A percentile compares a stretch with the other conserved stretches of the same genome.
Evolutionary conservation across 2,888 invertebrate genomes (phyloP).

Genomic region (Aquatica leii): DNA sequence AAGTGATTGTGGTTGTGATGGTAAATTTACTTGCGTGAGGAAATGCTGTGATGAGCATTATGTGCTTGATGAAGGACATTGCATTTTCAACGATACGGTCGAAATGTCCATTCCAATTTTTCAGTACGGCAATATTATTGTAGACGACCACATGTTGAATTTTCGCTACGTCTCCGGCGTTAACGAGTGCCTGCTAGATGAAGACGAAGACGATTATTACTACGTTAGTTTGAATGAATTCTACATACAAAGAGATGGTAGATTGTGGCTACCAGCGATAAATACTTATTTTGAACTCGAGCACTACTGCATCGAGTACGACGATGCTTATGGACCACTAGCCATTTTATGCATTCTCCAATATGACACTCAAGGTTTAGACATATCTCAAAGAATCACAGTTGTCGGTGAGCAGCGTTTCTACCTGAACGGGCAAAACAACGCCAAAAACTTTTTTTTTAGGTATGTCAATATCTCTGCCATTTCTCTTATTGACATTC

Average conservation of each 20-base stretch:
- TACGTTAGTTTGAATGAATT: neutral
- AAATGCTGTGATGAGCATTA: conserved; percentile 23
- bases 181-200: conserved; percentile 7
- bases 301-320: conserved; percentile 16
- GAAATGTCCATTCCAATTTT: conserved; percentile 11
- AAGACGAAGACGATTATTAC: neutral
- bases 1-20: conserved; percentile 14
- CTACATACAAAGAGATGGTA: conserved; percentile 16
- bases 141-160: conserved; percentile 1
- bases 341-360: neutral
- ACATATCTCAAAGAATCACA: conserved; percentile 5
- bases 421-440: neutral
- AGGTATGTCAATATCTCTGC: conserved; percentile 18
- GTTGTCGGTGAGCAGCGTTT: conserved; percentile 3
- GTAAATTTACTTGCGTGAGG: conserved; percentile 16
- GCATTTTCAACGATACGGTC: conserved; percentile 3
- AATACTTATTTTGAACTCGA: conserved; percentile 1
- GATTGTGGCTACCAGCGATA: conserved; percentile 4
- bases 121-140: conserved; percentile 9
- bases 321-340: conserved; percentile 1
- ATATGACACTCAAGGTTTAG: conserved; percentile 8
- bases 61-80: neutral
- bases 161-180: conserved; percentile 13
- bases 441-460: neutral
- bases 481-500: conserved; percentile 15